A percentile compares a stretch with the other conserved stretches of the same genome.
These are phyloP conservation scores for Adineta ricciae DNA, from an alignment of 2,888 invertebrate species.

Conservation along the genomic window DNA sequence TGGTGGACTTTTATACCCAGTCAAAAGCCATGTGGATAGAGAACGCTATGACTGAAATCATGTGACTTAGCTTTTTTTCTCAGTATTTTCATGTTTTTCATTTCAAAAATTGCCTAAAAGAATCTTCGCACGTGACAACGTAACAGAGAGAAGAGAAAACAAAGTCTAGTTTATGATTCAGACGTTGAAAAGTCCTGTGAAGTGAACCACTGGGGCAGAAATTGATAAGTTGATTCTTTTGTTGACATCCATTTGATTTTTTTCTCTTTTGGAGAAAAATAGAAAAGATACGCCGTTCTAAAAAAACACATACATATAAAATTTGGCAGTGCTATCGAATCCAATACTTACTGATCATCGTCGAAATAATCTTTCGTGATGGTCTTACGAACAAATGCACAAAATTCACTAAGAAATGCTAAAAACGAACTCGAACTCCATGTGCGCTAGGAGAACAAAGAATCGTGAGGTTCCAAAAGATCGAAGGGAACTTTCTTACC, in stretches of 20 bases:
- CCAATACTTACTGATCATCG: neutral
- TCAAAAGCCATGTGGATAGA: neutral
- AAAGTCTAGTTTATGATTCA: neutral
- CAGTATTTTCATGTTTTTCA: neutral
- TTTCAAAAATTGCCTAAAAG: neutral
- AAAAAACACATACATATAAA: neutral
- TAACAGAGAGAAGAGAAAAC: neutral
- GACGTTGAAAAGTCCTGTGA: neutral
- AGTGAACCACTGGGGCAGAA: neutral
- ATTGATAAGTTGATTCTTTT: neutral
- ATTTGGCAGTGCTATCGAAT: neutral
- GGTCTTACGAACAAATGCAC: neutral
- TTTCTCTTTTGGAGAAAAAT: slow-evolving; percentile 17
- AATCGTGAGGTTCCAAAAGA: neutral
- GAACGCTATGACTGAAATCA: neutral
- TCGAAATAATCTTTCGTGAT: slow-evolving; percentile 5
- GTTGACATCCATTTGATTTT: neutral
- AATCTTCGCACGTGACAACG: neutral
- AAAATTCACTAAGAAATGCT: neutral
- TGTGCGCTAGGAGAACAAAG: neutral
- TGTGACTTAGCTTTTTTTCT: neutral
- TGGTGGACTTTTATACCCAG: neutral
- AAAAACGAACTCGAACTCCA: slow-evolving; percentile 21
- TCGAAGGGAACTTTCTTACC: neutral
- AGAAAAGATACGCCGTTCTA: neutral